phyloP scores from a whole-genome alignment of 1,140 invertebrate species.

The Copidosoma floridanum region DNA sequence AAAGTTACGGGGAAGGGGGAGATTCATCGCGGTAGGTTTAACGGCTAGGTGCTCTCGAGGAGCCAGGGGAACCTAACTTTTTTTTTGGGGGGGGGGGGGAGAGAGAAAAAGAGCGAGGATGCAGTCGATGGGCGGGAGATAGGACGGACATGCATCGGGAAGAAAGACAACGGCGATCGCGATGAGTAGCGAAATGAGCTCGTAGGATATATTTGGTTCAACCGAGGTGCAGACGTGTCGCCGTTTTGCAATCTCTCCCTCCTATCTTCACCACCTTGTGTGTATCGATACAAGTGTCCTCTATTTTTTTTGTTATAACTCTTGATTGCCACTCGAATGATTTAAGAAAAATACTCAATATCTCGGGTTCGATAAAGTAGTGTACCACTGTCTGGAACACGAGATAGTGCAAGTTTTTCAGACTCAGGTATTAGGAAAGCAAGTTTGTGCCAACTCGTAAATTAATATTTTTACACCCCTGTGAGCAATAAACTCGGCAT shows the following conservation, averaged over 20 bases:
- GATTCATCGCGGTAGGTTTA: conserved; percentile 43
- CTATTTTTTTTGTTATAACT: conserved; percentile 5
- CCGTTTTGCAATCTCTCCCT: conserved; percentile 34
- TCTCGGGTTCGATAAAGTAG: too few species aligned
- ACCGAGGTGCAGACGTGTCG: conserved; percentile 40
- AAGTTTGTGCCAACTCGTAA: neutral
- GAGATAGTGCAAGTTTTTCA: too few species aligned
- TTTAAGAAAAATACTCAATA: too few species aligned
- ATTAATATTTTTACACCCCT: neutral
- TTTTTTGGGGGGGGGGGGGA: neutral
- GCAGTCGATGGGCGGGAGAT: conserved; percentile 16
- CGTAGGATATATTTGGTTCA: conserved; percentile 34
- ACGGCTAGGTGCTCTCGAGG: conserved; percentile 27
- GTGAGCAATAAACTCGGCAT: too few species aligned
- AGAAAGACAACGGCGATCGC: conserved; percentile 25
- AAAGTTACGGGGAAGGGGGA: neutral
- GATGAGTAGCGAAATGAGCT: conserved; percentile 28
- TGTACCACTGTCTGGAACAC: too few species aligned
- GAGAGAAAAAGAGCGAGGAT: neutral
- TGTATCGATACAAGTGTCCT: too few species aligned
- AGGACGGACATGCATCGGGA: conserved; percentile 28
- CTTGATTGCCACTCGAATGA: too few species aligned
- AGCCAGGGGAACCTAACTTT: neutral
- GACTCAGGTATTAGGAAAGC: too few species aligned
- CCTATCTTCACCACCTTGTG: conserved; percentile 48